Evolutionary conservation across 1,140 invertebrate genomes (phyloP), one percentile per base, ranked within the genome.

Genomic region (Drosophila ambigua): DNA sequence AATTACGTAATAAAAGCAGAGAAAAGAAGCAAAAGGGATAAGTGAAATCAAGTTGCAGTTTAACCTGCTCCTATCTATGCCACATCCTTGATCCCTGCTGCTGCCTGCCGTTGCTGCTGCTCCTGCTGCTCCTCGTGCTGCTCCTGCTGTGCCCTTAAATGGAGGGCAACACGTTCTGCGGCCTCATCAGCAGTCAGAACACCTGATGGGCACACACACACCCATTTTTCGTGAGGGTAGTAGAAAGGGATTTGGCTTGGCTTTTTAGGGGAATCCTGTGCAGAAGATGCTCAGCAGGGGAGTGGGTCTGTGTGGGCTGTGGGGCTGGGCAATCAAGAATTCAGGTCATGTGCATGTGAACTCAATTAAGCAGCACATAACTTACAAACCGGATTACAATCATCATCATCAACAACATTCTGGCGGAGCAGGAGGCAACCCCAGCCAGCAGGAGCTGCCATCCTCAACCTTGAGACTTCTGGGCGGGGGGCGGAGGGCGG

Each of bases 351-450:
- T 91, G 89, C 89, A 90, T 90, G 80, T 83, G 89, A 91, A 91
- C 89, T 91, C 89, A 91, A 91, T 91, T 91, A 91, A 91, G 89
- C 75, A 90, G 89, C 89, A 91, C 89, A 91, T 91, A 91, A 91
- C 89, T 91, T 91, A 91, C 89, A 91, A 90, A 91, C 89, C 89
- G 89, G 89, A 91, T 91, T 91, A 91, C 89, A 91, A 91, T 91
- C 89, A 91, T 88, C 89, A 85, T 91, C 82, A 87, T 72, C 82
- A 88, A 77, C 82, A 85, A 74, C 68, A 85, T 74, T 39, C 35
- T 13, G 11, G 35, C 8, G 31, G 31, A 31, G 28, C 0, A 8
- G 28, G 2, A 8, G 28, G 20, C 20, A 2, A 20, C 20, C 20
- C 20, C 0, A 2, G 7, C 7, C 28, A 31, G 28, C 28, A 31